phyloP scores from a whole-genome alignment of 2,888 invertebrate genomes.

The Crossocerus cetratus region DNA sequence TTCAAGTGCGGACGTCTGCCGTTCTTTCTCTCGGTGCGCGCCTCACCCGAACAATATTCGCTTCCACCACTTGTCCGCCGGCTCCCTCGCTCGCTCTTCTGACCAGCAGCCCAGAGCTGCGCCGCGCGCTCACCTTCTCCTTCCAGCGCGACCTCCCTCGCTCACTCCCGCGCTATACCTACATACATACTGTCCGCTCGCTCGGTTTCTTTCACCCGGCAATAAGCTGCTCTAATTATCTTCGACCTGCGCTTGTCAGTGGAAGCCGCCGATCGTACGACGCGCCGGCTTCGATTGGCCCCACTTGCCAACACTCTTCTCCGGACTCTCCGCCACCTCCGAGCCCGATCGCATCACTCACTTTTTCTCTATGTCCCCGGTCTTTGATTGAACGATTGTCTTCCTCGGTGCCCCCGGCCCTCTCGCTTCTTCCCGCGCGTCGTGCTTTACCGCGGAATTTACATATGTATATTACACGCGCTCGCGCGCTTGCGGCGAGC shows the following conservation, averaged over 20 bases:
- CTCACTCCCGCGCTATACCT: no score
- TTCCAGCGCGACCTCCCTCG: slow-evolving; percentile 4
- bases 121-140: slow-evolving; percentile 31
- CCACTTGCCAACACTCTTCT: no score
- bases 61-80: slow-evolving; percentile 50
- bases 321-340: no score
- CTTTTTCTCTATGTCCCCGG: not conserved
- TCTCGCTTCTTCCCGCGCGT: no score
- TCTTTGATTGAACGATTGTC: not conserved
- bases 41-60: slow-evolving; percentile 56
- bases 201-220: slow-evolving; percentile 35
- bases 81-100: slow-evolving; percentile 9
- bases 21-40: slow-evolving; percentile 49
- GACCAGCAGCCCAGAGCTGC: no score
- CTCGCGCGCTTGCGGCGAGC: no score
- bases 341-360: no score
- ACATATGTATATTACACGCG: no score
- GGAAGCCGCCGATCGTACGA: not conserved
- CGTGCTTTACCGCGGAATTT: no score
- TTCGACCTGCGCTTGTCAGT: slow-evolving; percentile 37
- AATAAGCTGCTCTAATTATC: slow-evolving; percentile 54
- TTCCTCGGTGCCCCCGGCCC: not conserved
- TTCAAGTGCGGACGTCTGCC: slow-evolving; percentile 56
- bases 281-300: no score
- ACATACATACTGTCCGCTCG: no score